A percentile compares a stretch with the other conserved stretches of the same genome.
Evolutionary conservation across 2,888 invertebrate genomes (phyloP).

Genomic region (Dryocosmus kuriphilus): DNA sequence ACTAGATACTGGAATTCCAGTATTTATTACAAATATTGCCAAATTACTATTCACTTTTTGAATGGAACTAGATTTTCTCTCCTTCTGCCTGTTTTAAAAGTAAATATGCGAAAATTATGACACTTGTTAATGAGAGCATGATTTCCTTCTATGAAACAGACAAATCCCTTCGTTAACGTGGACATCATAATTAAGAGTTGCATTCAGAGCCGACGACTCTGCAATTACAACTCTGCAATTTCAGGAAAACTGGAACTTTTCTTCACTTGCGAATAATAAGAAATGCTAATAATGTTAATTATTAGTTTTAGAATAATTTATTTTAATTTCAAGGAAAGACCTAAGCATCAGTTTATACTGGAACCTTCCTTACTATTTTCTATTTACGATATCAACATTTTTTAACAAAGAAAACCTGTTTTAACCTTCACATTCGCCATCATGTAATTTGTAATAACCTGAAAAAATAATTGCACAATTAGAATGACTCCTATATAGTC

Average conservation of each 20-base stretch:
- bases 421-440: slow-evolving; percentile 64
- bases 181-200: slow-evolving; percentile 16
- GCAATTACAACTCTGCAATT: slow-evolving; percentile 12
- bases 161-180: slow-evolving; percentile 19
- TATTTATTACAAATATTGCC: neutral
- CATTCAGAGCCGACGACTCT: slow-evolving; percentile 8
- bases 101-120: neutral
- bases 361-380: neutral
- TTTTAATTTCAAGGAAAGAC: neutral
- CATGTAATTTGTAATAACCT: slow-evolving; percentile 72
- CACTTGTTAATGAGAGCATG: slow-evolving; percentile 13
- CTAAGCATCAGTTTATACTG: neutral
- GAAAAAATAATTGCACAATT: slow-evolving; percentile 26
- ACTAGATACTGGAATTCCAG: neutral
- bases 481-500: too few species aligned
- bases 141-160: neutral
- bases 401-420: neutral
- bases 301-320: neutral
- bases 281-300: neutral
- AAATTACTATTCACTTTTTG: neutral
- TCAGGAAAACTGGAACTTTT: slow-evolving; percentile 25
- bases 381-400: neutral
- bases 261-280: neutral
- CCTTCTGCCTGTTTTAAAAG: neutral
- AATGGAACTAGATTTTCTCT: neutral